These are phyloP conservation scores for Gymnocheta viridis DNA, from an alignment of 2,888 invertebrate species.

Conservation along the genomic window DNA sequence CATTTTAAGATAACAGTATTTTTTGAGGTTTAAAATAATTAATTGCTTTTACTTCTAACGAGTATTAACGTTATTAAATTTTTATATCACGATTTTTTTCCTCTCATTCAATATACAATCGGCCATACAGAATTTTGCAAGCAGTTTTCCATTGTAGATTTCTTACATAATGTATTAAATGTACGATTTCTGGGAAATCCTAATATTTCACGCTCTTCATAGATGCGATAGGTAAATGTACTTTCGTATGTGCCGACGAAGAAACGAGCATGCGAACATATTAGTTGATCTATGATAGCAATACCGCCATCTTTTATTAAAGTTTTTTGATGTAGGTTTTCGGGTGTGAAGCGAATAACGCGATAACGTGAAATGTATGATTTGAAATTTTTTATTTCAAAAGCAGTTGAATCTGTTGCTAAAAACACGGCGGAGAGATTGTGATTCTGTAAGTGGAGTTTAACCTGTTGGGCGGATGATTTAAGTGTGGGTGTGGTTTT, in stretches of 20 bases:
- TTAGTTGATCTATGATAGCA: conserved; percentile 97
- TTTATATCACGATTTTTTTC: background rate
- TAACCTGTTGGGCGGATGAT: conserved; percentile 89
- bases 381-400: conserved; percentile 80
- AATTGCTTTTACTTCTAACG: no score
- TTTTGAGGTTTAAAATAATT: no score
- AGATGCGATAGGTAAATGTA: conserved; percentile 97
- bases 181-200: conserved; percentile 91
- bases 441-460: conserved; percentile 84
- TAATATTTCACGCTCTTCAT: conserved; percentile 97
- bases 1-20: no score
- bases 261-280: conserved; percentile 92
- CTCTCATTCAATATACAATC: conserved; percentile 78
- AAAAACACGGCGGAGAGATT: conserved; percentile 87
- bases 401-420: conserved; percentile 90
- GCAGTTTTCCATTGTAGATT: conserved; percentile 85
- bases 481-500: conserved; percentile 90
- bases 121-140: conserved; percentile 90
- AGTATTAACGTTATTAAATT: background rate
- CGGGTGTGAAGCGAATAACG: conserved; percentile 77
- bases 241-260: conserved; percentile 97
- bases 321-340: conserved; percentile 76
- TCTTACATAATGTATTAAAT: conserved; percentile 88
- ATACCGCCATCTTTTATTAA: conserved; percentile 89
- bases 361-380: conserved; percentile 76